Evolutionary conservation across 2,888 invertebrate genomes (phyloP), one percentile per base, ranked within the genome.

Genomic region (Caenorhabditis sp.): DNA sequence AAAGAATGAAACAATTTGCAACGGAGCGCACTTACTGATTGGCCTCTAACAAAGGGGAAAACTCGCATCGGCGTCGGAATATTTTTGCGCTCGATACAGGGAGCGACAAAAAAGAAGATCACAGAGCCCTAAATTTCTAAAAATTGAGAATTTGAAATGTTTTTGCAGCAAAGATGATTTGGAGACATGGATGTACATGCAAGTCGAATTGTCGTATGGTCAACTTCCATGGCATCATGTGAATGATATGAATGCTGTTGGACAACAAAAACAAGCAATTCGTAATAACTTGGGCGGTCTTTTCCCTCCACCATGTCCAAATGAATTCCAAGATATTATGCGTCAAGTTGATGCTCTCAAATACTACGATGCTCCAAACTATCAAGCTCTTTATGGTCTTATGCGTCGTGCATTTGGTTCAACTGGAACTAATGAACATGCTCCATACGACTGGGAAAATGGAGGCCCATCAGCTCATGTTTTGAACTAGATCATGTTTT

Each of bases 331-430:
- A 51, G 69, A 73, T 8, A 69, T 68, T 24, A 59, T 79, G 66
- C 62, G 69, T n/a, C 69, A 66, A 65, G 70, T 77, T 43, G 84
- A 84, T 66, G 26, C 62, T 27, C 68, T 82, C 53, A 83, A 81
- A 66, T 84, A 85, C 76, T 84, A 84, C 69, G 84, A 84, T 58
- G 77, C 81, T 3, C 84, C 84, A 26, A 80, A 84, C 76, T 84
- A 84, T 62, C 76, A 76, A 61, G 66, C 70, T 58, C 58, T 77
- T 60, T 85, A 85, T 62, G 70, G 72, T 55, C 61, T 77, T 6
- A 74, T 77, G 77, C 66, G 75, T 58, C 66, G 66, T 19, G 69
- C 74, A 6, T 64, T 66, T 26, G 59, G 59, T 27, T 64, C 78
- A 5, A 77, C 66, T 64, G 75, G 77, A 59, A 66, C 76, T 49